Conservation (phyloP, 1,140 invertebrate species). For the Habropoda laboriosa region DNA sequence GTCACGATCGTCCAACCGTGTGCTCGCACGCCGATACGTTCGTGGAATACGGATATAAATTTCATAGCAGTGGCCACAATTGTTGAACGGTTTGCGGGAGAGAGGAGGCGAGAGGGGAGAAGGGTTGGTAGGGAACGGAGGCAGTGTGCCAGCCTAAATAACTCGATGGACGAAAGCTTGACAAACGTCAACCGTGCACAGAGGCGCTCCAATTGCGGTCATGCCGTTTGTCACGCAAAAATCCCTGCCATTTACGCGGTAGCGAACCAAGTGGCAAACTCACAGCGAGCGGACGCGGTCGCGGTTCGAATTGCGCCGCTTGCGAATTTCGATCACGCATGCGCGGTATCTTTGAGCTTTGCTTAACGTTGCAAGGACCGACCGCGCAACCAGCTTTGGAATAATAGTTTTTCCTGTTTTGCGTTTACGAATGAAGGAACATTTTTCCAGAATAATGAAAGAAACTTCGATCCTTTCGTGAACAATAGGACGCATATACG, state of each 20-base stretch:
- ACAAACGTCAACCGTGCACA: conserved; percentile 19
- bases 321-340: not conserved
- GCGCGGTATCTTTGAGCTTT: not conserved
- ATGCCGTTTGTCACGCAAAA: conserved; percentile 25
- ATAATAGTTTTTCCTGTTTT: no score
- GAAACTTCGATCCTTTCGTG: no score
- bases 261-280: conserved; percentile 1
- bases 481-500: no score
- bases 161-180: conserved; percentile 27
- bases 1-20: conserved; percentile 1
- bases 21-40: not conserved
- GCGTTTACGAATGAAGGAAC: no score
- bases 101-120: not conserved
- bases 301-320: not conserved
- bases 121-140: no score
- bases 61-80: conserved; percentile 1
- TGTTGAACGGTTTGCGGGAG: conserved; percentile 13
- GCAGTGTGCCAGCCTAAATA: not conserved
- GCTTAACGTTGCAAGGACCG: no score
- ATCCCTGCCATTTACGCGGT: conserved; percentile 9
- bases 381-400: no score
- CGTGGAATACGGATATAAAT: conserved; percentile 37
- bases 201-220: conserved; percentile 16
- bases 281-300: not conserved
- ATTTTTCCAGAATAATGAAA: no score